A percentile compares a stretch with the other conserved stretches of the same genome.
phyloP scores from a whole-genome alignment of 2,888 invertebrate genomes.

The Adineta ricciae region DNA sequence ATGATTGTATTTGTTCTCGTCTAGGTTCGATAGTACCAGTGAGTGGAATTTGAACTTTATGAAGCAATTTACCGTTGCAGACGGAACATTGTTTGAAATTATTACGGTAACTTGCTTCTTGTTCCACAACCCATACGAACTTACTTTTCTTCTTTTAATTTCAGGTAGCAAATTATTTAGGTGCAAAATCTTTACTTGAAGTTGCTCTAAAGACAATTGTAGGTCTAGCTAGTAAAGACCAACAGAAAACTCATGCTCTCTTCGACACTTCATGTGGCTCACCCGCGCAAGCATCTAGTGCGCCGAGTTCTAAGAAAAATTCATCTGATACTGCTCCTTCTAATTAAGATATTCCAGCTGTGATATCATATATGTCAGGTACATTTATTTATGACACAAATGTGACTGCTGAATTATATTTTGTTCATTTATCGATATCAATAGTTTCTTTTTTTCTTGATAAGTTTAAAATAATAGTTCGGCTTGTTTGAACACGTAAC shows the following conservation, averaged over 20 bases:
- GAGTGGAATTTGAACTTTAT: neutral
- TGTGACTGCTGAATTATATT: too few relatives aligned
- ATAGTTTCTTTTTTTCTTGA: too few relatives aligned
- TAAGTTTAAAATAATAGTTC: too few relatives aligned
- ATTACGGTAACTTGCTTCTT: neutral
- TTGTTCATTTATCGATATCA: too few relatives aligned
- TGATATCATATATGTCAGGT: too few relatives aligned
- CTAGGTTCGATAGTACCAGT: neutral
- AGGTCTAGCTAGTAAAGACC: neutral
- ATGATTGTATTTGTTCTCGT: neutral
- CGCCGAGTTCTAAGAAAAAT: too few relatives aligned
- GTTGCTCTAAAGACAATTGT: neutral
- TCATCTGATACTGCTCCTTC: too few relatives aligned
- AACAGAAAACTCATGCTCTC: neutral
- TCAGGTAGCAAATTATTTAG: neutral
- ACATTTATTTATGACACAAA: too few relatives aligned
- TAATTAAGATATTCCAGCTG: too few relatives aligned
- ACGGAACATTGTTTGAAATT: neutral
- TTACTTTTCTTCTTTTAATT: neutral
- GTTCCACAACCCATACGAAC: too few relatives aligned
- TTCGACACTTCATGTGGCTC: neutral
- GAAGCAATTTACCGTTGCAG: neutral
- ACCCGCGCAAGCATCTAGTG: too few relatives aligned
- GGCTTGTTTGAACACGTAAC: too few relatives aligned
- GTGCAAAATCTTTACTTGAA: neutral